Evolutionary conservation across 2,888 invertebrate genomes (phyloP).

Genomic region (Bombylius discolor): DNA sequence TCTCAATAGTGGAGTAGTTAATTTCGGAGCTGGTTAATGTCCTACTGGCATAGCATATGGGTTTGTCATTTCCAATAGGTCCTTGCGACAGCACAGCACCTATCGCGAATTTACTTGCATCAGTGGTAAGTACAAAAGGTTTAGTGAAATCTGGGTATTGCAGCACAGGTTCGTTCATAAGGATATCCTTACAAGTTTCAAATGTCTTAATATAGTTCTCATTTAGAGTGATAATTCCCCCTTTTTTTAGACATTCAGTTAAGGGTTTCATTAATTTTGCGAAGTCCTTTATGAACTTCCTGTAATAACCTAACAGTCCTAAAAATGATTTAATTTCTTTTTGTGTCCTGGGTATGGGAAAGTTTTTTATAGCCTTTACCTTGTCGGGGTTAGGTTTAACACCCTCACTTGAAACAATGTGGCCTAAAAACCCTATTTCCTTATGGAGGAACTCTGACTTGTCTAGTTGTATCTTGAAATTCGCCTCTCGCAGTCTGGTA

Average conservation of each 20-base stretch:
- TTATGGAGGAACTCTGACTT: slow-evolving; percentile 16
- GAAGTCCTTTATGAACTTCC: slow-evolving; percentile 5
- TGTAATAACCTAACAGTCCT: slow-evolving; percentile 15
- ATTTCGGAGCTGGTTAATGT: slow-evolving; percentile 7
- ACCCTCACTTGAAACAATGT: slow-evolving; percentile 21
- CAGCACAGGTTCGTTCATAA: background rate
- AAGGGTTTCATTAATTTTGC: background rate
- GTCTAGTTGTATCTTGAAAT: slow-evolving; percentile 17
- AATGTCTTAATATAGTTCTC: no score
- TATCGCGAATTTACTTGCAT: no score
- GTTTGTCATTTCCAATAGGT: no score
- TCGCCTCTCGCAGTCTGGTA: slow-evolving; percentile 12
- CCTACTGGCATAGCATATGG: no score
- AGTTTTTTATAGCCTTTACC: background rate
- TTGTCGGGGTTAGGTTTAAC: slow-evolving; percentile 5
- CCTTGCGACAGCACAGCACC: no score
- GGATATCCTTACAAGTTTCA: no score
- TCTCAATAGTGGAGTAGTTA: slow-evolving; percentile 22
- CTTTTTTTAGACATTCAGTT: slow-evolving; percentile 5
- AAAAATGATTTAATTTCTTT: slow-evolving; percentile 17
- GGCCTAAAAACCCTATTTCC: slow-evolving; percentile 16
- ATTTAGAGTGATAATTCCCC: no score
- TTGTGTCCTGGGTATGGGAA: slow-evolving; percentile 11
- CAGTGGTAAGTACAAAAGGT: no score
- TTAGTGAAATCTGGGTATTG: no score